These are phyloP conservation scores for Lutjanus campechanus DNA, from an alignment of 2,797 vertebrate genomes.

Conservation along the genomic window DNA sequence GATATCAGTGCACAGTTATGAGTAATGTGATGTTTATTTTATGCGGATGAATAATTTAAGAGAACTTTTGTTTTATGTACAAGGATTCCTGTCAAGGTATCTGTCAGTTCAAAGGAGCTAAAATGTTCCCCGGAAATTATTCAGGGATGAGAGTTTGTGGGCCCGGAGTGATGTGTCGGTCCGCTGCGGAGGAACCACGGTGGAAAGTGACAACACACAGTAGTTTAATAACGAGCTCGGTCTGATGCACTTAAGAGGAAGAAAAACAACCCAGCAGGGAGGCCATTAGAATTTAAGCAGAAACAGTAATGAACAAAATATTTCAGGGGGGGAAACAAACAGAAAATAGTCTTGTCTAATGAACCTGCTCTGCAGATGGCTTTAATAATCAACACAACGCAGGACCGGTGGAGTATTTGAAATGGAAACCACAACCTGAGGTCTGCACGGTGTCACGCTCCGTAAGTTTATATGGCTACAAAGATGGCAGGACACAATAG, in stretches of 20 bases:
- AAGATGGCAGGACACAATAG: slow-evolving; percentile 57
- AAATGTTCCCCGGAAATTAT: slow-evolving; percentile 26
- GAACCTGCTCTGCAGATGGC: slow-evolving; percentile 49
- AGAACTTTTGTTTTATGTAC: slow-evolving; percentile 3
- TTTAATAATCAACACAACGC: slow-evolving; percentile 54
- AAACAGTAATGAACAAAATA: slow-evolving; percentile 25
- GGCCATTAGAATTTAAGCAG: slow-evolving; percentile 7
- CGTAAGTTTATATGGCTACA: slow-evolving; percentile 44
- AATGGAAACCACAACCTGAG: slow-evolving; percentile 61
- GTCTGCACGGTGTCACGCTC: slow-evolving; percentile 43
- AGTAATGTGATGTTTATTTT: slow-evolving; percentile 25
- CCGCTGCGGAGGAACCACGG: no score
- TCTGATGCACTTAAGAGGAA: slow-evolving; percentile 1
- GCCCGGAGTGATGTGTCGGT: slow-evolving; percentile 5
- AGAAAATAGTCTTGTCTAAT: slow-evolving; percentile 27
- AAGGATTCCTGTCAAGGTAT: slow-evolving; percentile 17
- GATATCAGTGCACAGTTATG: slow-evolving; percentile 5
- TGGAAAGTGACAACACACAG: slow-evolving; percentile 6
- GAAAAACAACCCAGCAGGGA: slow-evolving; percentile 18
- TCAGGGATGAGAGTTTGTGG: slow-evolving; percentile 13
- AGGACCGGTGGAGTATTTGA: slow-evolving; percentile 44
- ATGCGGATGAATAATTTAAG: slow-evolving; percentile 6
- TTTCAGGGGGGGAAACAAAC: slow-evolving; percentile 25
- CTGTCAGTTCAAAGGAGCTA: slow-evolving; percentile 22
- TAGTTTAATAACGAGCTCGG: slow-evolving; percentile 6